phyloP scores from a whole-genome alignment of 35 echinoderm and acorn worm species.

The Chiridota heheva region DNA sequence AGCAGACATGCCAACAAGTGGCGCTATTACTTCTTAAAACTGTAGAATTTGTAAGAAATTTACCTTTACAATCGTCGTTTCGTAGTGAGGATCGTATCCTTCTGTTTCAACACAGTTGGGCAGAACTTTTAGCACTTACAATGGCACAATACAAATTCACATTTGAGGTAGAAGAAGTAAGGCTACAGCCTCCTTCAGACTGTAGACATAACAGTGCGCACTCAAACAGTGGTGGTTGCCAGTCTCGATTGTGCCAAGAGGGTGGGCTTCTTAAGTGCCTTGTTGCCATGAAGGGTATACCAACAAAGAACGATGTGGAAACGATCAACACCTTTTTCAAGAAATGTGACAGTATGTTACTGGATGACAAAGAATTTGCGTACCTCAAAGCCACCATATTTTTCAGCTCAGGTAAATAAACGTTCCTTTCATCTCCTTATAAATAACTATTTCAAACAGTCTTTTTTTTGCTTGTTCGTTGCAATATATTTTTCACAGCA shows the following conservation, averaged over 20 bases:
- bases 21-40: slow-evolving; percentile 93
- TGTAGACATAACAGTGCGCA: not conserved
- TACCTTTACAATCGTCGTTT: slow-evolving; percentile 69
- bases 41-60: slow-evolving; percentile 86
- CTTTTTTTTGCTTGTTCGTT: not conserved
- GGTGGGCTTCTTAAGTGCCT: slow-evolving; percentile 68
- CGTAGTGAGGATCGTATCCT: slow-evolving; percentile 61
- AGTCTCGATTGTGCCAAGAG: slow-evolving; percentile 52
- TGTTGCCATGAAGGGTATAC: slow-evolving; percentile 85
- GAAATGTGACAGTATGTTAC: slow-evolving; percentile 80
- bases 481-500: too few relatives aligned
- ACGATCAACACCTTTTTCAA: slow-evolving; percentile 90
- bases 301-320: slow-evolving; percentile 82
- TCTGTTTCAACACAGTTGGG: slow-evolving; percentile 93
- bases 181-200: slow-evolving; percentile 4
- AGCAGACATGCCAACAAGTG: slow-evolving; percentile 77
- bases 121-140: slow-evolving; percentile 86
- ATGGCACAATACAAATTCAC: slow-evolving; percentile 92
- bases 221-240: not conserved
- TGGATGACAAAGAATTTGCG: slow-evolving; percentile 98
- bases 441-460: not conserved
- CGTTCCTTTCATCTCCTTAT: slow-evolving; percentile 1
- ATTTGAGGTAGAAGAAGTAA: slow-evolving; percentile 79
- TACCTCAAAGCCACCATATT: slow-evolving; percentile 94
- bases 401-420: slow-evolving; percentile 94